Percentiles rank a stretch among this genome's conserved stretches.
Evolutionary conservation across 2,888 invertebrate genomes (phyloP).

Genomic region (Heteromyza rotundicornis): DNA sequence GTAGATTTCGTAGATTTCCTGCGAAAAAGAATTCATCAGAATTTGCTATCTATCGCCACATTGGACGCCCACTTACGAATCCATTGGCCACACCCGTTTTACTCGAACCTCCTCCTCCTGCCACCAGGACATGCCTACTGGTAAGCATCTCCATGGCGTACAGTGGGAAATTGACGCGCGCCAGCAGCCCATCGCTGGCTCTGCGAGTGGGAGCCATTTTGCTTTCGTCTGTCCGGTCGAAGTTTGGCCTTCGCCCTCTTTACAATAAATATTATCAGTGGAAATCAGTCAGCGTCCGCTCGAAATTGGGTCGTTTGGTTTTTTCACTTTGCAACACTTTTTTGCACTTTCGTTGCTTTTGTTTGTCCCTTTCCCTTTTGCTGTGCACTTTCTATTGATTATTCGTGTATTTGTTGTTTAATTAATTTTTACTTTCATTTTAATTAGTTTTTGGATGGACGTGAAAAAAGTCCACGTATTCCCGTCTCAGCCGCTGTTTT

Average conservation of each 20-base stretch:
- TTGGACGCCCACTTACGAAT: constrained; percentile 74
- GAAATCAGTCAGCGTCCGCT: not conserved
- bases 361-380: too few species aligned
- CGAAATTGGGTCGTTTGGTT: not conserved
- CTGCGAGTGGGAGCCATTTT: constrained; percentile 68
- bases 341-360: not conserved
- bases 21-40: constrained; percentile 46
- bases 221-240: not conserved
- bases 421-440: too few species aligned
- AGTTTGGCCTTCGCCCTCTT: not conserved
- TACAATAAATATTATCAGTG: not conserved
- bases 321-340: not conserved
- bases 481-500: too few species aligned
- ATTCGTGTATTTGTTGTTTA: too few species aligned
- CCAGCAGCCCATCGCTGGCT: constrained; percentile 75
- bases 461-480: too few species aligned
- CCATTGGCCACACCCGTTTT: constrained; percentile 98
- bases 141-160: constrained; percentile 90
- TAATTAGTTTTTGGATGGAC: too few species aligned
- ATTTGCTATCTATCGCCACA: not conserved
- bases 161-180: constrained; percentile 90
- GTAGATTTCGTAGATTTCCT: constrained; percentile 93
- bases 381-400: too few species aligned
- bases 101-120: constrained; percentile 95
- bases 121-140: constrained; percentile 91